Percentiles rank a stretch among this genome's conserved stretches.
Conservation (phyloP, 2,797 vertebrate species). For the Mallotus villosus region DNA sequence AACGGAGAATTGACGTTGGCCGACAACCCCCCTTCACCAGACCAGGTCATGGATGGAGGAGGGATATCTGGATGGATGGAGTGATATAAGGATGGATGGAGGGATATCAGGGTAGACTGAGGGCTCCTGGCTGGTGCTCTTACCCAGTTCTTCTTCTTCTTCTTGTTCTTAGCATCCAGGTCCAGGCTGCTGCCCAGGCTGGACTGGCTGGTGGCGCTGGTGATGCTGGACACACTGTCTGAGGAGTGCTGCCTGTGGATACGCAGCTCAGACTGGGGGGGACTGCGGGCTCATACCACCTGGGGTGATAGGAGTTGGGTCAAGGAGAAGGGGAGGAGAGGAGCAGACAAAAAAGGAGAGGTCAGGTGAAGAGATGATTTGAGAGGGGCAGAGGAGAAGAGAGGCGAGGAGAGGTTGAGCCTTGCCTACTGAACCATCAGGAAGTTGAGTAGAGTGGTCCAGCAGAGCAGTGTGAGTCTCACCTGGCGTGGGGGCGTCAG, state of each 20-base stretch:
- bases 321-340: no score
- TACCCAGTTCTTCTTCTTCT: slow-evolving; percentile 91
- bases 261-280: slow-evolving; percentile 74
- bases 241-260: slow-evolving; percentile 85
- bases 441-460: background rate
- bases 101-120: background rate
- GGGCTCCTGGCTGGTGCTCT: slow-evolving; percentile 29
- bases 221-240: slow-evolving; percentile 85
- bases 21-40: no score
- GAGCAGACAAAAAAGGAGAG: background rate
- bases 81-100: background rate
- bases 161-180: slow-evolving; percentile 80
- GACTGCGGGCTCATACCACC: slow-evolving; percentile 54
- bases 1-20: no score
- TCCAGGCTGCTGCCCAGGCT: slow-evolving; percentile 77
- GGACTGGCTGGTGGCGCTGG: slow-evolving; percentile 85
- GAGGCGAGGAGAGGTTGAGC: no score
- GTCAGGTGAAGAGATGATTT: slow-evolving; percentile 16
- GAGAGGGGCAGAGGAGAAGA: background rate
- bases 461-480: background rate
- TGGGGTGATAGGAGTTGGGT: slow-evolving; percentile 23
- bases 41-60: background rate
- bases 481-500: slow-evolving; percentile 1
- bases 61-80: background rate
- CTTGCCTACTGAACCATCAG: no score